Evolutionary conservation across 2,888 invertebrate genomes (phyloP).

Genomic region (Muscina levida): DNA sequence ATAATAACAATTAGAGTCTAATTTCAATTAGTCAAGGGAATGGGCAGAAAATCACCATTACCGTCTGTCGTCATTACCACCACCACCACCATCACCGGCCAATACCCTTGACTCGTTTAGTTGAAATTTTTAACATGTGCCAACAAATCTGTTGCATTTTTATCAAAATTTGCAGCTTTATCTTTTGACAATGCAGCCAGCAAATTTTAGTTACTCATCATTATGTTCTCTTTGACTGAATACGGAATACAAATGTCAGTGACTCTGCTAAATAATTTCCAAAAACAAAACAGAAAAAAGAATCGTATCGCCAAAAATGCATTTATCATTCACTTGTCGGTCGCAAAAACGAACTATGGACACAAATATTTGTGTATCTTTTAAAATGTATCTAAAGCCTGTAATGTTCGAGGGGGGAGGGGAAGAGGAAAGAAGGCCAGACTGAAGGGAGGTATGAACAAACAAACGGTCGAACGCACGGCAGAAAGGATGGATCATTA

Average conservation of each 20-base stretch:
- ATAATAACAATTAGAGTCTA: conserved; percentile 56
- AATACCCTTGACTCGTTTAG: background rate
- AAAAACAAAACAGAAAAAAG: too few species aligned
- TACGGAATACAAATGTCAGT: conserved; percentile 10
- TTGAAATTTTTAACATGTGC: background rate
- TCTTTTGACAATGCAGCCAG: background rate
- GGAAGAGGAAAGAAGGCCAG: background rate
- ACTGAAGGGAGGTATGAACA: background rate
- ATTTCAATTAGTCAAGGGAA: conserved; percentile 50
- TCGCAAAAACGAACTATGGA: conserved; percentile 17
- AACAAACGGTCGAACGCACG: background rate
- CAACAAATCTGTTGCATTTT: conserved; percentile 45
- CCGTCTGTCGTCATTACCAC: too few species aligned
- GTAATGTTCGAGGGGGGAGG: too few species aligned
- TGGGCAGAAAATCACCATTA: conserved; percentile 13
- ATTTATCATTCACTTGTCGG: conserved; percentile 48
- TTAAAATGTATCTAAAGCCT: conserved; percentile 50
- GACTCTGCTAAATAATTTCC: conserved; percentile 9
- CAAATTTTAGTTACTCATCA: conserved; percentile 5
- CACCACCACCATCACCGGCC: background rate
- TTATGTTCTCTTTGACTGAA: background rate
- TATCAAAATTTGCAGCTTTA: conserved; percentile 6
- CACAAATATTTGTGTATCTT: conserved; percentile 33
- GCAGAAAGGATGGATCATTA: background rate
- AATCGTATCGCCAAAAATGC: conserved; percentile 18